Percentiles rank a stretch among this genome's conserved stretches.
phyloP scores from a whole-genome alignment of 2,797 vertebrate genomes.

The Tinamus major region DNA sequence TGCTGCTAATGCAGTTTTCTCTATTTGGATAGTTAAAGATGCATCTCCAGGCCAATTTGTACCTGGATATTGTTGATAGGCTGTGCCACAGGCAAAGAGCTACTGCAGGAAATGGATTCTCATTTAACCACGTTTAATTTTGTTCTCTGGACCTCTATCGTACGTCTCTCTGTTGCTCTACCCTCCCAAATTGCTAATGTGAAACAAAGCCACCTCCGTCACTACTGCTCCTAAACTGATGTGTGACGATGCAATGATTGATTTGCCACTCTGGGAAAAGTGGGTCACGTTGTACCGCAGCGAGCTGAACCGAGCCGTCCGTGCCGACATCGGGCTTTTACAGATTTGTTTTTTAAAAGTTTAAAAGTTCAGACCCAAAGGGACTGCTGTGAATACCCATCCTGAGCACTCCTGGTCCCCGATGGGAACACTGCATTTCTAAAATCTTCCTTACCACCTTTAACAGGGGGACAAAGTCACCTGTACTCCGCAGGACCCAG shows the following conservation, averaged over 20 bases:
- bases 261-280: slow-evolving; percentile 64
- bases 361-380: slow-evolving; percentile 41
- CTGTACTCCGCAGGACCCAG: neutral
- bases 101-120: slow-evolving; percentile 74
- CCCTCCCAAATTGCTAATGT: slow-evolving; percentile 74
- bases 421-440: neutral
- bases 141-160: slow-evolving; percentile 62
- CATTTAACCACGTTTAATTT: slow-evolving; percentile 74
- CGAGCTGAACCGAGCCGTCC: neutral
- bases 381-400: neutral
- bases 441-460: slow-evolving; percentile 22
- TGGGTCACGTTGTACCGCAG: slow-evolving; percentile 55
- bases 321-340: neutral
- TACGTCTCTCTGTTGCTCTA: slow-evolving; percentile 66
- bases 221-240: slow-evolving; percentile 58
- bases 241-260: slow-evolving; percentile 72
- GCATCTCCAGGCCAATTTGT: slow-evolving; percentile 64
- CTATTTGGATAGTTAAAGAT: slow-evolving; percentile 61
- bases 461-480: neutral
- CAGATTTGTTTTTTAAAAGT: slow-evolving; percentile 54
- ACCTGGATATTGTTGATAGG: slow-evolving; percentile 70
- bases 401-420: neutral
- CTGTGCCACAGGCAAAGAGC: slow-evolving; percentile 54
- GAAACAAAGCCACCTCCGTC: slow-evolving; percentile 74
- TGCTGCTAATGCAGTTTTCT: slow-evolving; percentile 60